phyloP scores from a whole-genome alignment of 2,888 invertebrate genomes.

The Seira sanloemensis region DNA sequence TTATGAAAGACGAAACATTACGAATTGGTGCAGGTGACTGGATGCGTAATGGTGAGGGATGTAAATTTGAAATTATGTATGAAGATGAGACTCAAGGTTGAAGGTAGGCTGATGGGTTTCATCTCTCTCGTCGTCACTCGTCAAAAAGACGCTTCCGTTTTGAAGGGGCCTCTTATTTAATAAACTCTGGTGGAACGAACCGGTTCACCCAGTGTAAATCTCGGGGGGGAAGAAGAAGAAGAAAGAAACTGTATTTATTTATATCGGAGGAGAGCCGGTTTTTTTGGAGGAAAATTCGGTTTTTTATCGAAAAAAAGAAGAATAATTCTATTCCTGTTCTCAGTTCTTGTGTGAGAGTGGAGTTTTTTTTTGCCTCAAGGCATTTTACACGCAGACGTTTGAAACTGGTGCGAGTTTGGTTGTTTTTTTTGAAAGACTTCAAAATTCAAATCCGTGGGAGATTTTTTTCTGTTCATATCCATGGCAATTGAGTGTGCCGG shows the following conservation, averaged over 20 bases:
- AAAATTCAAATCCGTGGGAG: not conserved
- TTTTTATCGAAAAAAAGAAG: not conserved
- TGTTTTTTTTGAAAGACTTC: not conserved
- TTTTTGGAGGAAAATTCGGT: not conserved
- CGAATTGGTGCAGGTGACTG: not conserved
- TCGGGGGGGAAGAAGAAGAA: not conserved
- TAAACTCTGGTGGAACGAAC: not conserved
- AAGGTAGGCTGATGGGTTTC: not conserved
- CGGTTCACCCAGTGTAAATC: not conserved
- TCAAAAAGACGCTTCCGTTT: slow-evolving; percentile 55
- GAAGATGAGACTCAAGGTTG: not conserved
- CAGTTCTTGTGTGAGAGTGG: not conserved
- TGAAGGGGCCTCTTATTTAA: slow-evolving; percentile 55
- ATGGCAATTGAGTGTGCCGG: not conserved
- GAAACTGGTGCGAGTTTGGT: not conserved
- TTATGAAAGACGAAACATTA: too few relatives aligned
- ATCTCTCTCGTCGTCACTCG: not conserved
- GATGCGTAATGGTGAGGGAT: not conserved
- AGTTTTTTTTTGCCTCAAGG: not conserved
- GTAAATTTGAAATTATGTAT: not conserved
- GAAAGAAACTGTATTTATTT: not conserved
- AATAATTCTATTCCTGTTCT: too few relatives aligned
- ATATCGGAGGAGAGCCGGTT: not conserved
- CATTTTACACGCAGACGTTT: not conserved
- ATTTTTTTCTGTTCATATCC: not conserved